Percentiles rank a stretch among this genome's conserved stretches.
phyloP scores from a whole-genome alignment of 2,888 invertebrate genomes.

The Xylocampa areola region DNA sequence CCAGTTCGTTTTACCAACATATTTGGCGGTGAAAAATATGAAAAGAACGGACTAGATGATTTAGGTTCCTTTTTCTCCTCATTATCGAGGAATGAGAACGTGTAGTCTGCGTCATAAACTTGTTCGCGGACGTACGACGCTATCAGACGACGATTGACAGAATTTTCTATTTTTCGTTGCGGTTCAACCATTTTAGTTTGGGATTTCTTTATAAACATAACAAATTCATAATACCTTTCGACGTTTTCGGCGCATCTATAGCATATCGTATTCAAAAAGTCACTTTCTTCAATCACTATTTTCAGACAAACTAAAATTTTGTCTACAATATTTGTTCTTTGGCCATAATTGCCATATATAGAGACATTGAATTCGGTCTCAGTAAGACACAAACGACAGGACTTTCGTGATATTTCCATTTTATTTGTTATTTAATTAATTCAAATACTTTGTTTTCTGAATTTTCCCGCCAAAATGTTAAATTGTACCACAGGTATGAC shows the following conservation, averaged over 20 bases:
- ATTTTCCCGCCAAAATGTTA: conserved; percentile 50
- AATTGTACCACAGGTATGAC: conserved; percentile 26
- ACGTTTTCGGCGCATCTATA: conserved; percentile 80
- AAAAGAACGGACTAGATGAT: conserved; percentile 80
- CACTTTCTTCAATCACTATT: conserved; percentile 76
- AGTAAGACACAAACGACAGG: conserved; percentile 79
- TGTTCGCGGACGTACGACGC: conserved; percentile 79
- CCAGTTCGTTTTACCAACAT: conserved; percentile 63
- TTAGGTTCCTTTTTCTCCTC: conserved; percentile 74
- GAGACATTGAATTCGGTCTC: conserved; percentile 82
- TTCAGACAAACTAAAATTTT: conserved; percentile 81
- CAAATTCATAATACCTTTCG: conserved; percentile 80
- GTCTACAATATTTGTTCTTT: conserved; percentile 74
- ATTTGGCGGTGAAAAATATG: conserved; percentile 78
- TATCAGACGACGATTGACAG: conserved; percentile 68
- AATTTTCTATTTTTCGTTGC: conserved; percentile 58
- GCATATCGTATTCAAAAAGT: conserved; percentile 77
- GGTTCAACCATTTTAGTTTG: conserved; percentile 68
- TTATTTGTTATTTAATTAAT: conserved; percentile 32
- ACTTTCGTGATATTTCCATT: conserved; percentile 78
- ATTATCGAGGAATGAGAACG: conserved; percentile 79
- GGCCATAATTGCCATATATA: conserved; percentile 75
- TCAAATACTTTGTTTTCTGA: conserved; percentile 7
- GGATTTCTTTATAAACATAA: conserved; percentile 73
- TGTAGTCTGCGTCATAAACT: conserved; percentile 78